A percentile compares a stretch with the other conserved stretches of the same genome.
Conservation (phyloP, 2,888 invertebrate species). For the Melieria omissa region DNA sequence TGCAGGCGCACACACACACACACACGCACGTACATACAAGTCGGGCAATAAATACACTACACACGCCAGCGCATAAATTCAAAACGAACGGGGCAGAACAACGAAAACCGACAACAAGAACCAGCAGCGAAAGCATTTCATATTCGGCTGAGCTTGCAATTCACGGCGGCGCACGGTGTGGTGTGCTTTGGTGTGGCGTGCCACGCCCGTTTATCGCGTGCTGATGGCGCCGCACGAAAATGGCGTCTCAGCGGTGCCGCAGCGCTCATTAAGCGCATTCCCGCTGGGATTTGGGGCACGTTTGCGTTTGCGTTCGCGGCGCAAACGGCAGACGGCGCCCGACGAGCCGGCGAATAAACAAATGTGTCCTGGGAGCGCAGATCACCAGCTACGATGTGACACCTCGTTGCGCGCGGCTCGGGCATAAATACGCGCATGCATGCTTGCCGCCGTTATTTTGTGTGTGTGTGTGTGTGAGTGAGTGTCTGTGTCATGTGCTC, state of each 20-base stretch:
- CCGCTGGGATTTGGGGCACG: conserved; percentile 26
- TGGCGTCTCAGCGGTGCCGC: conserved; percentile 26
- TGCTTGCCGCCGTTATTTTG: too few relatives aligned
- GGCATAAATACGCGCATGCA: not conserved
- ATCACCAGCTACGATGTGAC: conserved; percentile 58
- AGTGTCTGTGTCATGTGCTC: conserved; percentile 2
- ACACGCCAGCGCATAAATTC: conserved; percentile 46
- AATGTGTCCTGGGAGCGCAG: conserved; percentile 15
- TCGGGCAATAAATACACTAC: conserved; percentile 10
- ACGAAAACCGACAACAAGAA: conserved; percentile 19
- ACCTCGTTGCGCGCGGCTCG: conserved; percentile 43
- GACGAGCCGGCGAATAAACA: not conserved
- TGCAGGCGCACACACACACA: conserved; percentile 29
- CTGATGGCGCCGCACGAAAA: conserved; percentile 22
- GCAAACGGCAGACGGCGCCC: not conserved
- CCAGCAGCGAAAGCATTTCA: conserved; percentile 28
- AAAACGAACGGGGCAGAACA: conserved; percentile 14
- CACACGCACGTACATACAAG: conserved; percentile 12
- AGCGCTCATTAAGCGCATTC: conserved; percentile 44
- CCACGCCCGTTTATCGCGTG: conserved; percentile 49
- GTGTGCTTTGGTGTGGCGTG: conserved; percentile 16
- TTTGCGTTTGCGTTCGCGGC: not conserved
- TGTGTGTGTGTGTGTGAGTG: too few relatives aligned
- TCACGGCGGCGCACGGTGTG: conserved; percentile 3
- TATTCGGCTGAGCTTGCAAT: conserved; percentile 33